phyloP scores from a whole-genome alignment of 1,140 invertebrate species.

The Pollicipes pollicipes region DNA sequence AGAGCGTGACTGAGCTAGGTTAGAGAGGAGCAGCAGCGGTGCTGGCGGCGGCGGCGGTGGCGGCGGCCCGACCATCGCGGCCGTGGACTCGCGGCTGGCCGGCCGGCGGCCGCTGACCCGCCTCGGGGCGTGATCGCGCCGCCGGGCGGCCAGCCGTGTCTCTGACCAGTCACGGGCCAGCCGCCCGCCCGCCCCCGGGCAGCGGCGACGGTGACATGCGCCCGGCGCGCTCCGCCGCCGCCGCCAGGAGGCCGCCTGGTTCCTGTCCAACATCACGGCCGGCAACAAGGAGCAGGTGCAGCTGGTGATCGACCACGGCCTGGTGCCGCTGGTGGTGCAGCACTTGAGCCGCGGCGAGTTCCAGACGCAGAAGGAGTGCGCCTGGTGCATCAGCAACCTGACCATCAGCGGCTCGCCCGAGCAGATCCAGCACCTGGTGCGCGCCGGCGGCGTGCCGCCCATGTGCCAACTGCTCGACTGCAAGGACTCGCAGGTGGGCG shows the following conservation, averaged over 20 bases:
- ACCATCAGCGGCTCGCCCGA: slow-evolving; percentile 81
- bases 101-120: too few relatives aligned
- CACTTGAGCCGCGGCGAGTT: slow-evolving; percentile 87
- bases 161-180: too few relatives aligned
- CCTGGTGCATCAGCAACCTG: slow-evolving; percentile 96
- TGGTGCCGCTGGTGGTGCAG: slow-evolving; percentile 85
- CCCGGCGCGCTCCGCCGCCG: too few relatives aligned
- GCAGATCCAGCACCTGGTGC: slow-evolving; percentile 45
- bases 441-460: slow-evolving; percentile 70
- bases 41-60: too few relatives aligned
- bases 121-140: too few relatives aligned
- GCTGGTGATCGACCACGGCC: slow-evolving; percentile 82
- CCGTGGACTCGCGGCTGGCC: too few relatives aligned
- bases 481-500: slow-evolving; percentile 54
- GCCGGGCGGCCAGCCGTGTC: background rate
- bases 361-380: slow-evolving; percentile 97
- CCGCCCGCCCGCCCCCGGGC: too few relatives aligned
- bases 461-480: slow-evolving; percentile 76
- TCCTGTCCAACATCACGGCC: slow-evolving; percentile 95
- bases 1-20: too few relatives aligned
- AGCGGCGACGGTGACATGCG: too few relatives aligned
- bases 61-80: too few relatives aligned
- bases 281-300: slow-evolving; percentile 95
- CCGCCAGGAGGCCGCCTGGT: slow-evolving; percentile 88
- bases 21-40: too few relatives aligned